A percentile compares a stretch with the other conserved stretches of the same genome.
phyloP scores from a whole-genome alignment of 2,888 invertebrate species.

The Torymus auratus region DNA sequence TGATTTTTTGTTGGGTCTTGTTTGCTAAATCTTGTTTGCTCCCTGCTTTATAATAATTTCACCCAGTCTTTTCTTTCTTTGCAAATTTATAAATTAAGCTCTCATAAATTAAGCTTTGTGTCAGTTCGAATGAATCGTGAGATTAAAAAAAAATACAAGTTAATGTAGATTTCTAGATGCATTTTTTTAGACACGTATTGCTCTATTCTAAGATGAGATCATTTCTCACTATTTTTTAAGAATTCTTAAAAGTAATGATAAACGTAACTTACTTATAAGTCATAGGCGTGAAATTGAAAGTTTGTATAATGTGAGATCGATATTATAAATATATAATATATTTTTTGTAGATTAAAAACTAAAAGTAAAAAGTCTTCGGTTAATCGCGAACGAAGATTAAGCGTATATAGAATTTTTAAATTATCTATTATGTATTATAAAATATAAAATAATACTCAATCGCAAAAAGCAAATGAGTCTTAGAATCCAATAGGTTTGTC shows the following conservation, averaged over 20 bases:
- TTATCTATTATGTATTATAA: slow-evolving; percentile 31
- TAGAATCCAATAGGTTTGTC: slow-evolving; percentile 18
- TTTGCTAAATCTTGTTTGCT: too few relatives aligned
- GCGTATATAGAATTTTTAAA: slow-evolving; percentile 39
- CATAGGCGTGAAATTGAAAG: slow-evolving; percentile 20
- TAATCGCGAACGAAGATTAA: not conserved
- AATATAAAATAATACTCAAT: slow-evolving; percentile 47
- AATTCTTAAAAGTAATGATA: slow-evolving; percentile 7
- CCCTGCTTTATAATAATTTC: too few relatives aligned
- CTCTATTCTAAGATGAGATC: not conserved
- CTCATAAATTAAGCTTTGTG: too few relatives aligned
- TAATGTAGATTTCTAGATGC: slow-evolving; percentile 14
- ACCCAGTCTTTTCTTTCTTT: too few relatives aligned
- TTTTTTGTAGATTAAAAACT: not conserved
- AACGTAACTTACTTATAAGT: slow-evolving; percentile 2
- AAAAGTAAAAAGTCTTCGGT: not conserved
- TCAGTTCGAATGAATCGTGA: too few relatives aligned
- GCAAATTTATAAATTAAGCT: too few relatives aligned
- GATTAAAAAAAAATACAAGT: slow-evolving; percentile 14
- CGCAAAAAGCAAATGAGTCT: slow-evolving; percentile 19
- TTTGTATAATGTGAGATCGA: not conserved
- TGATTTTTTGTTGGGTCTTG: too few relatives aligned
- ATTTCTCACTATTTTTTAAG: slow-evolving; percentile 11
- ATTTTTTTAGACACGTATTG: slow-evolving; percentile 15
- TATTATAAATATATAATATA: slow-evolving; percentile 29